Percentiles rank a stretch among this genome's conserved stretches.
These are phyloP conservation scores for Helicoverpa zea DNA, from an alignment of 1,140 invertebrate genomes.

Conservation along the genomic window DNA sequence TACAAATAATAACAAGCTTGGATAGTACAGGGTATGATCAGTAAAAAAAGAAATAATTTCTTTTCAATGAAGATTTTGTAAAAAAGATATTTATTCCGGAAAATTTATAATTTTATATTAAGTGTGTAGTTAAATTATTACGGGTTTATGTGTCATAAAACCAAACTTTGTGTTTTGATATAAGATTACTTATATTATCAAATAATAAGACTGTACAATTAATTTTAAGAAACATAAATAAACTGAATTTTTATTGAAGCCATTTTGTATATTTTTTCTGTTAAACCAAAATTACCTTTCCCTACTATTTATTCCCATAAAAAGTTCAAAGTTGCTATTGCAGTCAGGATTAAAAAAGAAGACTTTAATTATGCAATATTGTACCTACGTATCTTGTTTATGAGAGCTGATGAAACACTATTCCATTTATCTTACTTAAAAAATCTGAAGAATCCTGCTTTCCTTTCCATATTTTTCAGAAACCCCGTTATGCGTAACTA, in stretches of 20 bases:
- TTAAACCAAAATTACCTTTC: too few relatives aligned
- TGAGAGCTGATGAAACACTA: too few relatives aligned
- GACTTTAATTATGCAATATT: too few relatives aligned
- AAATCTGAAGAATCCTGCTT: too few relatives aligned
- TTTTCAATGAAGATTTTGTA: conserved; percentile 2
- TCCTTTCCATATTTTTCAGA: too few relatives aligned
- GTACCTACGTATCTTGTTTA: too few relatives aligned
- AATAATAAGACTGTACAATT: conserved; percentile 68
- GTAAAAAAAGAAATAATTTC: conserved; percentile 10
- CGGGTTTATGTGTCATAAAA: conserved; percentile 68
- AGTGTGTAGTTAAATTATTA: conserved; percentile 51
- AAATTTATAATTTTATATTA: conserved; percentile 23
- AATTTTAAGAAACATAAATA: conserved; percentile 53
- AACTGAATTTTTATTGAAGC: conserved; percentile 30
- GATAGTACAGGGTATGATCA: conserved; percentile 70
- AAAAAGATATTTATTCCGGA: background rate
- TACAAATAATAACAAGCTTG: conserved; percentile 67
- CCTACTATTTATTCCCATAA: too few relatives aligned
- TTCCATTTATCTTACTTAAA: too few relatives aligned
- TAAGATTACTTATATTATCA: conserved; percentile 46
- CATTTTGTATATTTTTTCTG: background rate
- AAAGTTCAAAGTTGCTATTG: too few relatives aligned
- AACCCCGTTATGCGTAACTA: too few relatives aligned
- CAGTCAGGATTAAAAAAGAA: too few relatives aligned
- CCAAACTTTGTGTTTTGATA: conserved; percentile 52